Conservation (phyloP, 1,140 invertebrate genomes). For the Bombus sylvicola region DNA sequence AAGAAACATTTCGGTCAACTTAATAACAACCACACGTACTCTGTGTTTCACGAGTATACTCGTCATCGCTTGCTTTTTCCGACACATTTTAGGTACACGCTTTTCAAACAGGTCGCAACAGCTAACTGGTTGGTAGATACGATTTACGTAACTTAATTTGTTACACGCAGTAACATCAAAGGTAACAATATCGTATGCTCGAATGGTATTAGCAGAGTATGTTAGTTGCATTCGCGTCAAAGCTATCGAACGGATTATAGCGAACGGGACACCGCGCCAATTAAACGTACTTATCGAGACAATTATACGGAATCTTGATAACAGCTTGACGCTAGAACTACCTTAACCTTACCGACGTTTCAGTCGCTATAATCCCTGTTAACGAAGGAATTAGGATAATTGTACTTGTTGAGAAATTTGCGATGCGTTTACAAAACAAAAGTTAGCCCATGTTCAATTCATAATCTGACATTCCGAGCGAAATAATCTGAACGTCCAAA, state of each 20-base stretch:
- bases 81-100: too few species aligned
- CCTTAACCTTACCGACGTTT: constrained; percentile 32
- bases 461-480: too few species aligned
- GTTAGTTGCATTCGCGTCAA: neutral
- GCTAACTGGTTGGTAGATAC: too few species aligned
- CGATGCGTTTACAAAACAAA: neutral
- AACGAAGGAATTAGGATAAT: constrained; percentile 42
- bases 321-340: constrained; percentile 34
- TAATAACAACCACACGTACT: too few species aligned
- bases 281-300: constrained; percentile 43
- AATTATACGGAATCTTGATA: constrained; percentile 54
- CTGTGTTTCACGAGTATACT: too few species aligned
- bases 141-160: neutral
- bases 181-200: neutral
- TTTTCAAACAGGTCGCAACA: neutral
- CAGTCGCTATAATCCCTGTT: constrained; percentile 31
- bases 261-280: constrained; percentile 12
- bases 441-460: neutral
- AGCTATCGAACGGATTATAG: constrained; percentile 9
- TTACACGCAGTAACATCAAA: neutral
- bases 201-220: neutral
- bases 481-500: neutral
- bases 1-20: too few species aligned
- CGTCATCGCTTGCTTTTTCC: too few species aligned
- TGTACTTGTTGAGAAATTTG: neutral